Conservation (phyloP, 2,888 invertebrate genomes). For the Leptinotarsa peninsularis region DNA sequence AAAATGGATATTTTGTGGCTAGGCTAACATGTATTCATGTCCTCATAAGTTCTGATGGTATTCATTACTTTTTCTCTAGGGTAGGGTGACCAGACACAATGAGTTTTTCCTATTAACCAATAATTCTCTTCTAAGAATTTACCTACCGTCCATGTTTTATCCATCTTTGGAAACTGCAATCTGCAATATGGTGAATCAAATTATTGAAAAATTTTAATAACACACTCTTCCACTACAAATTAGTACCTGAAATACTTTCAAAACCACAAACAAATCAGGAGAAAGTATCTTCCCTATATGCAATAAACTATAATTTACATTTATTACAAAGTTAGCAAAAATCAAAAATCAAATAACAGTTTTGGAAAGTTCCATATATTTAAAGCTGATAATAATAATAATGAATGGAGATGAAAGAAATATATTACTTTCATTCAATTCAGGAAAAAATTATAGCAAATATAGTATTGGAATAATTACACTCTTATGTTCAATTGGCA, state of each 20-base stretch:
- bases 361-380: background rate
- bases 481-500: slow-evolving; percentile 23
- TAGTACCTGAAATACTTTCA: too few species aligned
- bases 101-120: slow-evolving; percentile 1
- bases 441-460: slow-evolving; percentile 5
- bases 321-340: background rate
- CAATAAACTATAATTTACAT: background rate
- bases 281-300: background rate
- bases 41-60: slow-evolving; percentile 16
- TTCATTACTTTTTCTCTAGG: slow-evolving; percentile 9
- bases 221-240: background rate
- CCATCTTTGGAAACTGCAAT: background rate
- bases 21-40: background rate
- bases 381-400: background rate
- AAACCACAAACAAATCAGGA: background rate
- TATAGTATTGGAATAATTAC: slow-evolving; percentile 14
- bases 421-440: background rate
- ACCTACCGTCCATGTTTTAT: background rate
- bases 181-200: background rate
- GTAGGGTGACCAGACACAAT: background rate
- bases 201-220: background rate
- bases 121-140: slow-evolving; percentile 13
- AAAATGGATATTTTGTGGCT: too few species aligned
- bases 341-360: background rate
- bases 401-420: background rate